phyloP scores from a whole-genome alignment of 2,888 invertebrate species.

The Balanococcus diminutus region DNA sequence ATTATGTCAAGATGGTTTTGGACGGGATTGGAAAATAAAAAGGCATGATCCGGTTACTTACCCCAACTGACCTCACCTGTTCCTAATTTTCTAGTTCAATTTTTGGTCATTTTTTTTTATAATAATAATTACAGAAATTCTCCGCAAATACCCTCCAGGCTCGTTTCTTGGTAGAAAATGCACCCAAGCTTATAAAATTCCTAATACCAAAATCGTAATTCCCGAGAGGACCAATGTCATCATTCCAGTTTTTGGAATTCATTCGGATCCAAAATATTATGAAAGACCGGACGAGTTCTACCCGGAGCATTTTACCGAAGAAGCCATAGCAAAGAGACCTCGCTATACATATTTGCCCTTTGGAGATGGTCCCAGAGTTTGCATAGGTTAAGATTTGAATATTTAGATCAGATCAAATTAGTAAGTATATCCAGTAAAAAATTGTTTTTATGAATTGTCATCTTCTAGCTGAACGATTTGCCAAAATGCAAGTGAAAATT shows the following conservation, averaged over 20 bases:
- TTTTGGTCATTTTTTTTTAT: too few species aligned
- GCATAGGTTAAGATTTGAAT: slow-evolving; percentile 64
- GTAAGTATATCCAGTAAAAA: not conserved
- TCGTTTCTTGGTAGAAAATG: slow-evolving; percentile 61
- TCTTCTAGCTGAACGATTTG: slow-evolving; percentile 29
- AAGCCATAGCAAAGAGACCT: slow-evolving; percentile 65
- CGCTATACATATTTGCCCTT: slow-evolving; percentile 67
- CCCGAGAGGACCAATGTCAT: slow-evolving; percentile 60
- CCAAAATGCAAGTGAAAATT: slow-evolving; percentile 33
- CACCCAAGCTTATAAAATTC: slow-evolving; percentile 57
- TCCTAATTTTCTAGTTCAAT: not conserved
- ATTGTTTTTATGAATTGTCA: not conserved
- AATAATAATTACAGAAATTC: slow-evolving; percentile 46
- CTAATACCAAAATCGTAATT: slow-evolving; percentile 59
- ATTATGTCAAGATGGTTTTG: too few species aligned
- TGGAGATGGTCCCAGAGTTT: slow-evolving; percentile 68
- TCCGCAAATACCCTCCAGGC: slow-evolving; percentile 56
- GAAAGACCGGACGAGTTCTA: slow-evolving; percentile 69
- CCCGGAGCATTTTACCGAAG: slow-evolving; percentile 68
- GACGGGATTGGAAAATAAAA: too few species aligned
- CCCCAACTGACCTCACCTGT: too few species aligned
- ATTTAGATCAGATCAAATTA: not conserved
- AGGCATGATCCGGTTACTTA: too few species aligned
- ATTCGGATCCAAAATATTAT: slow-evolving; percentile 68
- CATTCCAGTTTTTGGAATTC: slow-evolving; percentile 67